Conservation (phyloP, 2,888 invertebrate genomes). For the Apamea epomidion region DNA sequence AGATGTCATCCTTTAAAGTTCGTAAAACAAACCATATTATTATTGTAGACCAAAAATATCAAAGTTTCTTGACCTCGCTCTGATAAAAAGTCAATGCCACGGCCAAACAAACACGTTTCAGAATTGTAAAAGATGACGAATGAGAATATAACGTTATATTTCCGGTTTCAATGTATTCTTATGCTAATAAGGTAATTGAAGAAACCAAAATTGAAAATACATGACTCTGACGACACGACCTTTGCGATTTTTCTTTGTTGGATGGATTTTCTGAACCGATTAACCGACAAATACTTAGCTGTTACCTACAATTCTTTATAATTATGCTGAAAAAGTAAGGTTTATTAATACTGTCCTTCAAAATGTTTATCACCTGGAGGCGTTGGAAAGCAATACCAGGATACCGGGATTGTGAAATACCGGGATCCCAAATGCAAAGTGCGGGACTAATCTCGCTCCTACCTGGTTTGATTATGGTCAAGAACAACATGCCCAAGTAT, state of each 20-base stretch:
- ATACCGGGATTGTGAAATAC: background rate
- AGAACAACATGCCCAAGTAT: background rate
- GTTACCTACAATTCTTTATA: background rate
- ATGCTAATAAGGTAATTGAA: slow-evolving; percentile 36
- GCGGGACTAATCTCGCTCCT: background rate
- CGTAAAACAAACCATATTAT: background rate
- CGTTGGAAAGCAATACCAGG: background rate
- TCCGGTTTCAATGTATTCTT: slow-evolving; percentile 19
- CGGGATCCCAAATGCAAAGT: background rate
- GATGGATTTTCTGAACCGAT: background rate
- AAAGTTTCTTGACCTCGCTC: slow-evolving; percentile 51
- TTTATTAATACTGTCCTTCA: background rate
- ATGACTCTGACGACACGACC: background rate
- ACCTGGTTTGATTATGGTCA: background rate
- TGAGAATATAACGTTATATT: slow-evolving; percentile 14
- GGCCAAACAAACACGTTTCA: slow-evolving; percentile 31
- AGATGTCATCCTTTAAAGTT: background rate
- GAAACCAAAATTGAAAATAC: slow-evolving; percentile 25
- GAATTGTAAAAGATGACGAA: slow-evolving; percentile 32
- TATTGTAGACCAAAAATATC: slow-evolving; percentile 18
- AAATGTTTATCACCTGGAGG: background rate
- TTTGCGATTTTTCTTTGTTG: background rate
- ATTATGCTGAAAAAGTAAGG: background rate
- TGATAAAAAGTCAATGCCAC: slow-evolving; percentile 58
- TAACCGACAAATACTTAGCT: background rate